Base-by-base conservation (phyloP, 2,113 vertebrate species). In the Podarcis muralis region DNA sequence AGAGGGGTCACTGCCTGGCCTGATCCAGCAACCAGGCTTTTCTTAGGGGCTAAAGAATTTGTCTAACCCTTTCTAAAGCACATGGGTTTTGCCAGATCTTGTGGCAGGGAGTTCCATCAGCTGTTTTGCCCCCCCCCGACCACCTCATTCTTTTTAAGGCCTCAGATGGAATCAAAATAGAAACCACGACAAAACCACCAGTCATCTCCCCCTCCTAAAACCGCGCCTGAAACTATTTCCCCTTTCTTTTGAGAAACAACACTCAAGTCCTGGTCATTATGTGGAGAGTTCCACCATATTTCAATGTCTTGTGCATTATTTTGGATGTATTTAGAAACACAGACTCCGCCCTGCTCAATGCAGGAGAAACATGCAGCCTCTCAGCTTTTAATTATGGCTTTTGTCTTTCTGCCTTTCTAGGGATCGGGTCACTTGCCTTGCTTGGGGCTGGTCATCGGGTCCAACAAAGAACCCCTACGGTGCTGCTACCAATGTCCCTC, bases 401-500 rank as follows among this genome's bases (percentile, higher is more conserved):
- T 84, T 83, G 7, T 88, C 43, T 88, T 6, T 83, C 87, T 86
- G 32, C 12, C 83, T 76, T 91, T 87, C 77, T 43, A 96, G 95
- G 20, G 32, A 4, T 81, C 74, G 16, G 32, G 3, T 81, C 77
- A 20, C 12, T 75, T 76, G 79, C 13, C 11, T 1, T 87, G 4
- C 5, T 71, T 66, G 43, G 4, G 16, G 66, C 71, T 69, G 96
- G 96, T 53, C 5, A 59, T 75, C 7, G 30, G 5, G 90, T 85
- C 95, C 0, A 83, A 95, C 18, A 3, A 90, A 84, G 48, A 87
- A 3, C 72, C 48, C 0, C 30, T 9, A 32, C 88, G 18, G 30
- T 97, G 96, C 91, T 97, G 97, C 79, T 93, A 93, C 89, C 92
- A 2, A 30, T 97, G 97, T 65, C 92, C 92, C 0, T 1, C 65